A percentile compares a stretch with the other conserved stretches of the same genome.
These are phyloP conservation scores for Capricornis sumatraensis DNA, from an alignment of 2,113 vertebrate species.

Conservation along the genomic window DNA sequence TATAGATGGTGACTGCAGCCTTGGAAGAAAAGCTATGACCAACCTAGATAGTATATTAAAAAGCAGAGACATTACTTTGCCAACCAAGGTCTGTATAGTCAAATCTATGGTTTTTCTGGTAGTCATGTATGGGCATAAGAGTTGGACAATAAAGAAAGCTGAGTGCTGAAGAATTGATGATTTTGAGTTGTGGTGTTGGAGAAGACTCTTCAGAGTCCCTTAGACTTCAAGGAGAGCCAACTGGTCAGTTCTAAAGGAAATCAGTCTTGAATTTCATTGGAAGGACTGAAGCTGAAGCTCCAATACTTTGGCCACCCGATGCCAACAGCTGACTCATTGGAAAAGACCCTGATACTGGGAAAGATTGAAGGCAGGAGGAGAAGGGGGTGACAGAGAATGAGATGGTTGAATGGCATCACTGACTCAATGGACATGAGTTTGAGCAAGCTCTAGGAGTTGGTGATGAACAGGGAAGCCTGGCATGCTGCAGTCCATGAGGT, in stretches of 20 bases:
- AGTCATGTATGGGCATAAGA: neutral
- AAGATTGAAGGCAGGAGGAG: neutral
- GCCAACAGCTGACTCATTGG: neutral
- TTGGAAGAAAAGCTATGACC: neutral
- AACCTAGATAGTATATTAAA: neutral
- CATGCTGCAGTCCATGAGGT: neutral
- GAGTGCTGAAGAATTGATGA: neutral
- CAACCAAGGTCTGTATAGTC: neutral
- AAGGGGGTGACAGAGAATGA: neutral
- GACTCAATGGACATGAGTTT: neutral
- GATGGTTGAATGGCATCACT: neutral
- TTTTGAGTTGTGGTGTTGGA: neutral
- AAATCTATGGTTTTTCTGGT: neutral
- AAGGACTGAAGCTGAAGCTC: neutral
- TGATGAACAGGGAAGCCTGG: neutral
- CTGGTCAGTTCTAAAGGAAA: neutral
- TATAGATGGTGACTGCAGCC: neutral
- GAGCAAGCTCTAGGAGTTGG: neutral
- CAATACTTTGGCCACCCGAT: neutral
- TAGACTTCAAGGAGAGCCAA: neutral
- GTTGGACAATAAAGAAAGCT: neutral
- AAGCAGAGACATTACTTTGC: neutral
- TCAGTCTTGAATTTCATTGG: neutral
- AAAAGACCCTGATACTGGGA: neutral
- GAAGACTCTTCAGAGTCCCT: neutral